These are phyloP conservation scores for Epinephelus awoara DNA, from an alignment of 2,797 vertebrate species.

Conservation along the genomic window DNA sequence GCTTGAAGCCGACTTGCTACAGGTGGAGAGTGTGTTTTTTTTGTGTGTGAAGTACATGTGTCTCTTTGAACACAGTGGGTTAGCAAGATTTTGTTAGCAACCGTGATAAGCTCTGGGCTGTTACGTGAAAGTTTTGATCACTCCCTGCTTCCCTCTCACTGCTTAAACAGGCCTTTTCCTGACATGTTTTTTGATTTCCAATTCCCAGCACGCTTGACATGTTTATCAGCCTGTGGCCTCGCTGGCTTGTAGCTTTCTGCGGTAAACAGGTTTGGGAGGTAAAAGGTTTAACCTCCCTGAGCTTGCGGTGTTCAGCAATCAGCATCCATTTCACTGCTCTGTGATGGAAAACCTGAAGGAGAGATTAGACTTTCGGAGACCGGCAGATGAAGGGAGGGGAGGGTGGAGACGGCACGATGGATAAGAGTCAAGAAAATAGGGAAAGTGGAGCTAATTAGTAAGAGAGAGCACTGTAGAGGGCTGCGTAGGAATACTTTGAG, in stretches of 20 bases:
- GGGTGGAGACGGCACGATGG: slow-evolving; percentile 28
- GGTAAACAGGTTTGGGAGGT: slow-evolving; percentile 50
- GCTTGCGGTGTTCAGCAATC: slow-evolving; percentile 41
- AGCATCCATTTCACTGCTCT: slow-evolving; percentile 47
- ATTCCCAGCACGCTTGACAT: slow-evolving; percentile 35
- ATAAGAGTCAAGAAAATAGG: slow-evolving; percentile 42
- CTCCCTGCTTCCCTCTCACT: background rate
- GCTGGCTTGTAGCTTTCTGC: slow-evolving; percentile 34
- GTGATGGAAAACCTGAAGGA: slow-evolving; percentile 56
- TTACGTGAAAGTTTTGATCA: slow-evolving; percentile 26
- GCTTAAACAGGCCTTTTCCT: slow-evolving; percentile 7
- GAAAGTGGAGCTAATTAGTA: slow-evolving; percentile 59
- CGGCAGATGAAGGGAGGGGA: slow-evolving; percentile 21
- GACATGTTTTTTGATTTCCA: slow-evolving; percentile 38
- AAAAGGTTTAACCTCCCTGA: slow-evolving; percentile 55
- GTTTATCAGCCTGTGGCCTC: slow-evolving; percentile 49
- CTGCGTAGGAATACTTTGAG: slow-evolving; percentile 24
- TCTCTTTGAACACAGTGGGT: slow-evolving; percentile 28
- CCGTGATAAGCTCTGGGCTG: slow-evolving; percentile 19
- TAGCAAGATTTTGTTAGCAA: slow-evolving; percentile 8
- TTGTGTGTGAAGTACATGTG: slow-evolving; percentile 2
- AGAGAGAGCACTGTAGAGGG: slow-evolving; percentile 12
- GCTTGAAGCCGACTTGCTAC: slow-evolving; percentile 13
- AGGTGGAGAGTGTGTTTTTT: slow-evolving; percentile 14
- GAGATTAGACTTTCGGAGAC: slow-evolving; percentile 54